Evolutionary conservation across 2,113 vertebrate species (phyloP).

Genomic region (Ptilonorhynchus violaceus): DNA sequence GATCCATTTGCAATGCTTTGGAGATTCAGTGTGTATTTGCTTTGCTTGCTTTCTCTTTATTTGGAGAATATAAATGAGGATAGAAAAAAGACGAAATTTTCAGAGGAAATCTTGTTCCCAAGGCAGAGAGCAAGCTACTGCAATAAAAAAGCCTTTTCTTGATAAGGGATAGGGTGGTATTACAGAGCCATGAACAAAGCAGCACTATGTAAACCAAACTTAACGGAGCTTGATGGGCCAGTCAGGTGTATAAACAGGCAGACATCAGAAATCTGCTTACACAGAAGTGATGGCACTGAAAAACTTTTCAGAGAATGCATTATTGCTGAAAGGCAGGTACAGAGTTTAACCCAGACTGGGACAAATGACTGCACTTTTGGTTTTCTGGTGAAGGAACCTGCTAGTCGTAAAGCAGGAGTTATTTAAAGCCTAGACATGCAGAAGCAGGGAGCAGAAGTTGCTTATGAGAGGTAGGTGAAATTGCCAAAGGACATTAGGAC

Average conservation of each 20-base stretch:
- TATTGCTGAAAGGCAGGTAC: neutral
- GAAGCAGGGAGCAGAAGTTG: neutral
- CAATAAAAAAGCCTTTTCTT: neutral
- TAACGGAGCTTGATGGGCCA: neutral
- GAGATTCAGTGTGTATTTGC: neutral
- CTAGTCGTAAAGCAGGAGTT: neutral
- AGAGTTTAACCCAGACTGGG: neutral
- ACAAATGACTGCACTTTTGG: neutral
- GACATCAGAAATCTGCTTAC: neutral
- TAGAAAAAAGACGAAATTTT: neutral
- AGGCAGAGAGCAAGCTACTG: neutral
- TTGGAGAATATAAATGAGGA: neutral
- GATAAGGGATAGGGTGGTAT: neutral
- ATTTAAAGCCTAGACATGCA: neutral
- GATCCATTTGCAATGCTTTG: neutral
- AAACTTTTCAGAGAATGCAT: neutral
- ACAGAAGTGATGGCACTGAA: neutral
- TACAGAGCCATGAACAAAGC: neutral
- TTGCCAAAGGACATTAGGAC: neutral
- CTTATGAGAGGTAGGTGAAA: neutral
- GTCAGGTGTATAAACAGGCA: neutral
- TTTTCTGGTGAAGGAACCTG: neutral
- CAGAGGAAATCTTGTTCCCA: neutral
- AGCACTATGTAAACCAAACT: neutral
- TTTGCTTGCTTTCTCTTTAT: constrained; percentile 8